These are phyloP conservation scores for Cardiocondyla obscurior DNA, from an alignment of 1,140 invertebrate species.

Conservation along the genomic window DNA sequence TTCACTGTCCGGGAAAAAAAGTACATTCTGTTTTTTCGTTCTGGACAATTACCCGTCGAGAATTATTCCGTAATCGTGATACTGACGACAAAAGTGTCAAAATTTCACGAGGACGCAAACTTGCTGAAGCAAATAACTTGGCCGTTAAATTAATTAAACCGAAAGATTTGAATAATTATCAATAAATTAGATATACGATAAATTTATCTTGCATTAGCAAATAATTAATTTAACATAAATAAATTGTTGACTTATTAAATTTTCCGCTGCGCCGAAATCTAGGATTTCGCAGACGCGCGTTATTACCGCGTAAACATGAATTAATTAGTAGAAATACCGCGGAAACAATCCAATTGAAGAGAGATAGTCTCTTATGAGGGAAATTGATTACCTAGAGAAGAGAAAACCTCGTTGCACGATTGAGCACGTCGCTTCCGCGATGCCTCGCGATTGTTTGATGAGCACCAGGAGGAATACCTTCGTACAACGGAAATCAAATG, in stretches of 20 bases:
- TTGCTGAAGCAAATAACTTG: too few relatives aligned
- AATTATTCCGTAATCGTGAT: background rate
- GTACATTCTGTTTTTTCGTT: background rate
- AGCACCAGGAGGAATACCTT: slow-evolving; percentile 6
- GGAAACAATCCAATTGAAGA: slow-evolving; percentile 38
- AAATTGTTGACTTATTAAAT: too few relatives aligned
- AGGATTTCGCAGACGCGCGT: background rate
- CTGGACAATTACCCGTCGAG: background rate
- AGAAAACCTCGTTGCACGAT: slow-evolving; percentile 70
- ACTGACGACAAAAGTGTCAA: background rate
- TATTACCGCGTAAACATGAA: background rate
- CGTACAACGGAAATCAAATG: slow-evolving; percentile 42
- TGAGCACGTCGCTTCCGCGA: slow-evolving; percentile 63
- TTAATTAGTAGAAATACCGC: background rate
- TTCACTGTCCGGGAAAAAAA: slow-evolving; percentile 30
- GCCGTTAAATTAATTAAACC: too few relatives aligned
- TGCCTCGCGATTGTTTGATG: slow-evolving; percentile 24
- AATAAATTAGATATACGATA: too few relatives aligned
- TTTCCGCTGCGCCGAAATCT: background rate
- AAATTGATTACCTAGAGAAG: slow-evolving; percentile 69
- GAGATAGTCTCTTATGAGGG: slow-evolving; percentile 60
- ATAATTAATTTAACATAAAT: too few relatives aligned
- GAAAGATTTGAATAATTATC: too few relatives aligned
- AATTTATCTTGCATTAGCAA: too few relatives aligned
- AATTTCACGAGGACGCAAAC: background rate